Base-by-base conservation (phyloP, 2,797 vertebrate species). In the Nasua narica region DNA sequence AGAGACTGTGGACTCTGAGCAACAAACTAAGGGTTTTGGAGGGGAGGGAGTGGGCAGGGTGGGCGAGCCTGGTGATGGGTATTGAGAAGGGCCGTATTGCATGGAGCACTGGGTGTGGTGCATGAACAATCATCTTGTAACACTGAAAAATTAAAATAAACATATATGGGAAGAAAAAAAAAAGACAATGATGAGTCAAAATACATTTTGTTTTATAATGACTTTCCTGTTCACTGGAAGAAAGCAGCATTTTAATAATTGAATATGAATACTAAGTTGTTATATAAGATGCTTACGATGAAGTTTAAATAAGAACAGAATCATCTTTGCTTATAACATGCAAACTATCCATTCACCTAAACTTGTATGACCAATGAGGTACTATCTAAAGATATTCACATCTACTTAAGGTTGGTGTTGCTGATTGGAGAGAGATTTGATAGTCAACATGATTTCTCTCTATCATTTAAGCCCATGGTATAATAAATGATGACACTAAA, bases 241-340 rank as follows among this genome's bases (percentile, higher is more conserved):
- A 83, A 85, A 65, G 32, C 16, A 94, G 5, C 52, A 84, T 83
- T 95, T 90, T 85, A 48, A 83, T 90, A 81, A 93, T 14, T 74
- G 29, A 95, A 58, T 77, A 2, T 81, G 70, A 83, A 62, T 0
- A 72, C 27, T 74, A n/a, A 70, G 29, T 32, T 86, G 8, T 54
- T 88, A 21, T 52, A 32, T 54, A 91, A 74, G 19, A 62, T 48
- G 12, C 13, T 83, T 79, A 29, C 2, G 60, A 2, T 46, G 32
- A 58, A 79, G 14, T 58, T 90, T 93, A 90, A 87, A 85, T 94
- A 87, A 87, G 16, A 92, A 52, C 7, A 78, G 7, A 74, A 50
- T 86, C 1, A 56, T 60, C 19, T 43, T 83, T 81, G 37, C 52
- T 86, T 94, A 65, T 87, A n/a, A 65, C 79, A 29, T 60, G 27